Evolutionary conservation across 2,113 vertebrate genomes (phyloP), one percentile per base, ranked within the genome.

Genomic region (Xiphophorus maculatus): DNA sequence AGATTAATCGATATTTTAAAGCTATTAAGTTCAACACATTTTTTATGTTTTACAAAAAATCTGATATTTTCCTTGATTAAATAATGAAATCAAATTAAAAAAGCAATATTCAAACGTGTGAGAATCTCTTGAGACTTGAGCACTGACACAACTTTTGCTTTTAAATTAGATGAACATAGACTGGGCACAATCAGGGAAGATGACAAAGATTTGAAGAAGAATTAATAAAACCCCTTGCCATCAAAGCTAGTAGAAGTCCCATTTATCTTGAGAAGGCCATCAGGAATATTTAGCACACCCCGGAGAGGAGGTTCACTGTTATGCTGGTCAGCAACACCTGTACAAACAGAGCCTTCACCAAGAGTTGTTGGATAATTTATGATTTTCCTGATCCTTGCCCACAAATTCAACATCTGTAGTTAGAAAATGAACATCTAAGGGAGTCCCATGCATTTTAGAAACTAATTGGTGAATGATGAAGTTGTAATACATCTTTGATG

Each of bases 121-220:
- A n/a, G 27, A 22, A 32, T 54, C 28, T 19, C 17, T 30, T 11
- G 6, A 25, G 40, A 32, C 25, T 54, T 25, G 29, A 69, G 28
- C 29, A 13, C 35, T 28, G 13, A 67, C 1, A 9, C 42, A n/a
- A 58, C 51, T 58, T 58, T 35, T 28, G n/a, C n/a, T 15, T 35
- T 3, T 67, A 27, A 66, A 40, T 40, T 42, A 9, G 65, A 58
- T 25, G 3, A 14, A 44, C 63, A 58, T n/a, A n/a, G 10, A 58
- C 29, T 32, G 28, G 17, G 22, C 28, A 69, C 10, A 29, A 22
- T 54, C 29, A 22, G 35, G 17, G 40, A 22, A 35, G 2, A n/a
- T 28, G 22, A 66, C 33, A 27, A 72, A 42, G 51, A 44, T 35
- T 65, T 27, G 32, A 77, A 66, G 69, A 71, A 71, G 25, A 65